Conservation (phyloP, 2,888 invertebrate genomes). For the Exephanes ischioxanthus region DNA sequence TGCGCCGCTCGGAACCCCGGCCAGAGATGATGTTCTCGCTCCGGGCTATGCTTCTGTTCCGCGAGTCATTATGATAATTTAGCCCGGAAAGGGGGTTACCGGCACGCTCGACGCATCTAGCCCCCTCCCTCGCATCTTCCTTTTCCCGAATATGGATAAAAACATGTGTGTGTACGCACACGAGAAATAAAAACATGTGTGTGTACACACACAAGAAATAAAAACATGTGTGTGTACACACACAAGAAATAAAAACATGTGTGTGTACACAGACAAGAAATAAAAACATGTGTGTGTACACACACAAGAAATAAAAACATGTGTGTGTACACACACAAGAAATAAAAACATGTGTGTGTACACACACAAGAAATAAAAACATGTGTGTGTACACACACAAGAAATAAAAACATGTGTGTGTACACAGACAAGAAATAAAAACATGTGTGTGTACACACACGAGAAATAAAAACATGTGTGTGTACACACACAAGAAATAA, state of each 20-base stretch:
- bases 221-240: no score
- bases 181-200: no score
- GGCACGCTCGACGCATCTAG: conserved; percentile 72
- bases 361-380: no score
- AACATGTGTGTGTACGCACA: conserved; percentile 5
- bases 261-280: no score
- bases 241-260: conserved; percentile 26
- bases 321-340: no score
- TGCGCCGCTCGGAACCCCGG: conserved; percentile 39
- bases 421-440: no score
- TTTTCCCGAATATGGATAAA: conserved; percentile 52
- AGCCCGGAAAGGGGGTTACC: conserved; percentile 82
- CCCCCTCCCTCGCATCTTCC: conserved; percentile 53
- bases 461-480: conserved; percentile 33
- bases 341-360: conserved; percentile 30
- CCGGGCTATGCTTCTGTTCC: conserved; percentile 83
- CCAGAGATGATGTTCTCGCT: conserved; percentile 73
- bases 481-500: no score
- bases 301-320: no score
- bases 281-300: conserved; percentile 31
- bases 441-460: no score
- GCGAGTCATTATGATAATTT: conserved; percentile 84
- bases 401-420: conserved; percentile 30
- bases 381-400: no score
- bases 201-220: background rate